A percentile compares a stretch with the other conserved stretches of the same genome.
Conservation (phyloP, 2,797 vertebrate species). For the Muscicapa comitata region DNA sequence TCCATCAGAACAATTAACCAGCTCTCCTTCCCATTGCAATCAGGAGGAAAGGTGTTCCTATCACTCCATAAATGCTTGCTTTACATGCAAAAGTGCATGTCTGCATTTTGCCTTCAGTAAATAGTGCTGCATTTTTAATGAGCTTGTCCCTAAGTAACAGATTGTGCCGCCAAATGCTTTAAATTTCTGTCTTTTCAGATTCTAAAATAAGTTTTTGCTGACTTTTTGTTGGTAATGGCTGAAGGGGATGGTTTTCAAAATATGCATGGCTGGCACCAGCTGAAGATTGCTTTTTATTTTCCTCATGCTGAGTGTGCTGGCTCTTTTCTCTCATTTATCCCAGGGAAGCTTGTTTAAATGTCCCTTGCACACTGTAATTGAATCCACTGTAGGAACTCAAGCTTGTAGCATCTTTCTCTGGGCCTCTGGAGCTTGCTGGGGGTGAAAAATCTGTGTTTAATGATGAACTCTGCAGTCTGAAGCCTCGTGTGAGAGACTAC, state of each 20-base stretch:
- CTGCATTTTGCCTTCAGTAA: constrained; percentile 59
- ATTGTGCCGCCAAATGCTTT: constrained; percentile 10
- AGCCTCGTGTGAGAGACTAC: background rate
- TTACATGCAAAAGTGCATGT: constrained; percentile 36
- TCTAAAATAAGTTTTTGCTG: constrained; percentile 63
- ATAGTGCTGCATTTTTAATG: constrained; percentile 45
- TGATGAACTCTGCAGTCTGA: constrained; percentile 2
- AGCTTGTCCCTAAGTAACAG: constrained; percentile 19
- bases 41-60: constrained; percentile 7
- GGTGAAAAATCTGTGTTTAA: constrained; percentile 10
- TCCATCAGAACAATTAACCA: constrained; percentile 2
- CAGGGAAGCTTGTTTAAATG: constrained; percentile 12
- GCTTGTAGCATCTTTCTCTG: constrained; percentile 23
- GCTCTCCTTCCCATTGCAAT: background rate
- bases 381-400: background rate
- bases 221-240: constrained; percentile 42
- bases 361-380: constrained; percentile 23
- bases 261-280: constrained; percentile 17
- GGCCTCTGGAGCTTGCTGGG: constrained; percentile 28
- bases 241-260: constrained; percentile 51
- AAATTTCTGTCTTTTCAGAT: constrained; percentile 38
- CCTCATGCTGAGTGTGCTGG: constrained; percentile 24
- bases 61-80: background rate
- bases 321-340: constrained; percentile 32
- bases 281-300: constrained; percentile 46